phyloP scores from a whole-genome alignment of 2,797 vertebrate species.

The Halcyon chelicuti region DNA sequence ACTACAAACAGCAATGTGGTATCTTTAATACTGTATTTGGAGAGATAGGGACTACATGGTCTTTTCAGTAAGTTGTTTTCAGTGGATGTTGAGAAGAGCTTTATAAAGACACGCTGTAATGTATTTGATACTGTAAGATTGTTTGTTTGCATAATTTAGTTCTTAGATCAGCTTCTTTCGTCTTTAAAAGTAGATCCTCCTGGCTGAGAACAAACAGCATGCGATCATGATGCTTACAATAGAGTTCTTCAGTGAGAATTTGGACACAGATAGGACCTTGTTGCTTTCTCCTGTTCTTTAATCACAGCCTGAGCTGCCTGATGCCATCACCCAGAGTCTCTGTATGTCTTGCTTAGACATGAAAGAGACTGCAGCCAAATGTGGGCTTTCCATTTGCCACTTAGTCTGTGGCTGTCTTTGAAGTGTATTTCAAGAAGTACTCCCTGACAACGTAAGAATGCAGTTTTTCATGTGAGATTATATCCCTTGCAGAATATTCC shows the following conservation, averaged over 20 bases:
- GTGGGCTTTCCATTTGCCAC: conserved; percentile 42
- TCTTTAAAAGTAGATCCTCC: conserved; percentile 37
- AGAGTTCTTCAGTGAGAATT: conserved; percentile 19
- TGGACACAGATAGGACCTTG: conserved; percentile 43
- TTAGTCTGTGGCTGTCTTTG: conserved; percentile 43
- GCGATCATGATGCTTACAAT: neutral
- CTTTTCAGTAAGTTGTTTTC: conserved; percentile 3
- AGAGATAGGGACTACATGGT: neutral
- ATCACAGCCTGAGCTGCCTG: conserved; percentile 41
- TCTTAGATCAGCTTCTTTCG: conserved; percentile 25
- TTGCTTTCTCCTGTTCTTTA: conserved; percentile 50
- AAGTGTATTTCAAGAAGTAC: conserved; percentile 55
- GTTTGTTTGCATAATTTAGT: conserved; percentile 48
- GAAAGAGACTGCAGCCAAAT: conserved; percentile 56
- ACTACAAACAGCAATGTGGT: neutral
- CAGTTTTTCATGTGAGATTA: conserved; percentile 47
- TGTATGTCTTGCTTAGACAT: conserved; percentile 36
- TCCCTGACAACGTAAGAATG: conserved; percentile 27
- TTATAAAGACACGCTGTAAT: neutral
- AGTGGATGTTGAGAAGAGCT: neutral
- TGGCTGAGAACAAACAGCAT: conserved; percentile 23
- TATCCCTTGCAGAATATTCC: conserved; percentile 52
- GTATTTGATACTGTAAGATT: neutral
- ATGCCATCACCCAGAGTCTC: conserved; percentile 32
- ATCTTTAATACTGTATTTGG: neutral